phyloP scores from a whole-genome alignment of 2,113 vertebrate genomes.

The Serilophus lunatus region DNA sequence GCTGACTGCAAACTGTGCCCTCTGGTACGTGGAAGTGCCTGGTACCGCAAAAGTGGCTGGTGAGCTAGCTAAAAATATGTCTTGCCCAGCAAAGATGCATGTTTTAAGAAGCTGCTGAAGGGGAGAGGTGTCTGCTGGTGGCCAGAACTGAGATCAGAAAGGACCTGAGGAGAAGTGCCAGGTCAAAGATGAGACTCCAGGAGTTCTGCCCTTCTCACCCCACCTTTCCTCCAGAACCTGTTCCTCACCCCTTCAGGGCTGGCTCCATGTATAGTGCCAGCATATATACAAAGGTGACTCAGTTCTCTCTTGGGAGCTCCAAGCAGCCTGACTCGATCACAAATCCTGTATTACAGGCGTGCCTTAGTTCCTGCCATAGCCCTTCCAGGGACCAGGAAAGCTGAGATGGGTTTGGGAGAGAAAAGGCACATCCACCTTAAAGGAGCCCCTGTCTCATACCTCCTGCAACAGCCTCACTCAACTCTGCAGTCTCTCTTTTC shows the following conservation, averaged over 20 bases:
- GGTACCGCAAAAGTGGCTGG: not conserved
- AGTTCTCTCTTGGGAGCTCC: not conserved
- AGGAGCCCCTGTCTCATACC: not conserved
- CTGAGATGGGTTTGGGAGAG: not conserved
- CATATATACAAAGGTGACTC: not conserved
- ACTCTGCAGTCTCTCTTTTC: not conserved
- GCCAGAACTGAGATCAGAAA: not conserved
- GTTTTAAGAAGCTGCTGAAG: not conserved
- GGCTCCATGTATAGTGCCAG: too few relatives aligned
- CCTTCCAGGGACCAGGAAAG: not conserved
- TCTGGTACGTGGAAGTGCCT: not conserved
- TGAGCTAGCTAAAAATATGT: not conserved
- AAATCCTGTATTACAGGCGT: not conserved
- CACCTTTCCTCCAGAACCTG: not conserved
- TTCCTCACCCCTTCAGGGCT: fast-evolving
- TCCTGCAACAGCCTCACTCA: not conserved
- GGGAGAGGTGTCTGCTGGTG: not conserved
- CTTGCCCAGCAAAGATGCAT: fast-evolving
- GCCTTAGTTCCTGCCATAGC: not conserved
- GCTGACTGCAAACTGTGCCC: not conserved
- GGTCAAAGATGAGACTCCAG: not conserved
- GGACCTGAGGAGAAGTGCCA: not conserved
- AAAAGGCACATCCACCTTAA: not conserved
- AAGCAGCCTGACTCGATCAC: not conserved
- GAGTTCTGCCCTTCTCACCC: not conserved